Base-by-base conservation (phyloP, 2,113 vertebrate genomes). In the Rhadina sibilatrix region DNA sequence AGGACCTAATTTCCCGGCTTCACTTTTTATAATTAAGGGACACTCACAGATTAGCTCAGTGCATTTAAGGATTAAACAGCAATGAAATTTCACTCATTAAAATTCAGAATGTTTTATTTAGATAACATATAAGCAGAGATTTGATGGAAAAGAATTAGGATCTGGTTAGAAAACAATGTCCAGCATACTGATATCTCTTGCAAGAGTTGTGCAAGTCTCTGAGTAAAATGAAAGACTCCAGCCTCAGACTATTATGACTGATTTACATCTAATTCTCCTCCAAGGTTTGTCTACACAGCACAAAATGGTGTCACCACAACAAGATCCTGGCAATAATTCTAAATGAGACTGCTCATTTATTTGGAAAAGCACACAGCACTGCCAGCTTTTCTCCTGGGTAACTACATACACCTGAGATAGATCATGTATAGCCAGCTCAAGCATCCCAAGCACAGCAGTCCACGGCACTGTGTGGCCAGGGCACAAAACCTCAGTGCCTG, bases 371-470 rank as follows among this genome's bases (percentile, higher is more conserved):
- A 69, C 1, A 81, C 7, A 65, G 76, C 33, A 21, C 42, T 30
- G 59, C 86, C 63, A 70, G 47, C 10, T 85, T 85, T 94, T 72
- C 85, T 95, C 75, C 78, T 61, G 54, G 94, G 68, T 74, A 60
- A 87, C 76, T 52, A 30, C 60, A n/a, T 11, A 59, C 1, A 93
- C 81, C 83, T 52, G 80, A 71, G 76, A 64, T 63, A 87, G 92
- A 89, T 75, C 44, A 52, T 10, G 22, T 12, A 27, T 3, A 64
- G 47, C 19, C 72, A 49, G 44, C 42, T 64, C 47, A 64, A 68
- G 69, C 88, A 88, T 42, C 38, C 68, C 88, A 88, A 83, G 42
- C 44, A 49, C 81, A 76, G 78, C 44, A 6, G 57, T 52, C 33
- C 8, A 5, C 2, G 0, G 80, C 4, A 5, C 71, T 35, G 30